phyloP scores from a whole-genome alignment of 2,888 invertebrate species.

The Gastracanthus pulcherrimus region DNA sequence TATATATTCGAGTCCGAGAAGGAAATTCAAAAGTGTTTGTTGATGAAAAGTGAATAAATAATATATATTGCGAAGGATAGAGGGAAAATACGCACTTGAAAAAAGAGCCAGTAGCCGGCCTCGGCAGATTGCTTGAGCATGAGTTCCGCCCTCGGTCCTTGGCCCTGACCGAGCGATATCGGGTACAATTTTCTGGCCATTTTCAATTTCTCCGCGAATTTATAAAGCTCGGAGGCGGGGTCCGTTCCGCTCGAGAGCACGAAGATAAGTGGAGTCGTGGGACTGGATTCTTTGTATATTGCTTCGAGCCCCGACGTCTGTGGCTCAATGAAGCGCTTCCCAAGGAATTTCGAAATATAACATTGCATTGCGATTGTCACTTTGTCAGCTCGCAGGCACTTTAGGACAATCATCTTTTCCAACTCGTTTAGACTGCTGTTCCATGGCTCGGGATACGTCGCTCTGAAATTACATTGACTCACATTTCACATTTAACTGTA shows the following conservation, averaged over 20 bases:
- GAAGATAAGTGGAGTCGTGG: constrained; percentile 89
- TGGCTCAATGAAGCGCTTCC: constrained; percentile 89
- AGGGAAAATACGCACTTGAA: constrained; percentile 80
- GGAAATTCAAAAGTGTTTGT: no score
- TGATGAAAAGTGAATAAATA: no score
- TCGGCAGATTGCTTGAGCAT: constrained; percentile 81
- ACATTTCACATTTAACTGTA: no score
- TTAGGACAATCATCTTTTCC: constrained; percentile 87
- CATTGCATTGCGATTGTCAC: constrained; percentile 89
- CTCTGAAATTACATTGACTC: neutral
- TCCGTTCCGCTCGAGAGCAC: constrained; percentile 94
- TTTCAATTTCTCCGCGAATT: constrained; percentile 90
- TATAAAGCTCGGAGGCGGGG: constrained; percentile 89
- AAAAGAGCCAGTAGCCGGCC: constrained; percentile 92
- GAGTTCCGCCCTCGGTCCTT: constrained; percentile 89
- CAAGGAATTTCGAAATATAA: constrained; percentile 85
- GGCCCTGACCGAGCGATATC: constrained; percentile 94
- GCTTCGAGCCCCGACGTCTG: constrained; percentile 91
- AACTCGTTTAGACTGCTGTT: constrained; percentile 83
- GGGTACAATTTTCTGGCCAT: constrained; percentile 87
- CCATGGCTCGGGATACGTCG: constrained; percentile 83
- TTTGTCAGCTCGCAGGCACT: constrained; percentile 91
- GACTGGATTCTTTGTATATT: constrained; percentile 89
- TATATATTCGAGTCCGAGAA: no score
- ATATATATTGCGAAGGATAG: neutral